phyloP scores from a whole-genome alignment of 2,797 vertebrate genomes.

The Diplodus sargus region DNA sequence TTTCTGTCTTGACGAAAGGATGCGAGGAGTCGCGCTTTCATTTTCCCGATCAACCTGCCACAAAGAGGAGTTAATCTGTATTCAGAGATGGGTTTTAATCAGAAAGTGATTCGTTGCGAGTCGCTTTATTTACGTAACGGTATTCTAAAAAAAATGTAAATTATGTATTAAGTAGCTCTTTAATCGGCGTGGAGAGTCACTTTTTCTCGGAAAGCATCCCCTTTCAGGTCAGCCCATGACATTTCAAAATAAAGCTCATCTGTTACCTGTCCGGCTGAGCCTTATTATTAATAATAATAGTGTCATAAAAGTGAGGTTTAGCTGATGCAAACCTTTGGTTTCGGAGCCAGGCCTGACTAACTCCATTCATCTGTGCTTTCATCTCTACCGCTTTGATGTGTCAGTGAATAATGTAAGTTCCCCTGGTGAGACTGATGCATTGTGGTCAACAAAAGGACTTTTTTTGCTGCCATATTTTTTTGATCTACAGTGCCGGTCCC shows the following conservation, averaged over 20 bases:
- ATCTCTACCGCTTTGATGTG: constrained; percentile 36
- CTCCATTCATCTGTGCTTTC: constrained; percentile 19
- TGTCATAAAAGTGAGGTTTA: constrained; percentile 11
- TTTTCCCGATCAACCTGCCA: background rate
- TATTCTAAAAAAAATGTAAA: background rate
- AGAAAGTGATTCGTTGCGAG: no score
- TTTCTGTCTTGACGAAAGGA: background rate
- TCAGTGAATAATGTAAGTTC: constrained; percentile 19
- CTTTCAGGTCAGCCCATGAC: background rate
- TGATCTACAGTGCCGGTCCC: no score
- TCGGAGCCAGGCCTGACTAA: background rate
- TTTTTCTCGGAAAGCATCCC: background rate
- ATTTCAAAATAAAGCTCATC: background rate
- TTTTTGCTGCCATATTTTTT: constrained; percentile 1
- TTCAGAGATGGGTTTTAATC: background rate
- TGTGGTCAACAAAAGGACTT: constrained; percentile 14
- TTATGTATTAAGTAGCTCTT: background rate
- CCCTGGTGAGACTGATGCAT: constrained; percentile 2
- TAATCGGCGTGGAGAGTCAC: background rate
- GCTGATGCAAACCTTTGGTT: constrained; percentile 7
- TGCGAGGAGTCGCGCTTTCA: background rate
- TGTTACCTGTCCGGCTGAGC: background rate
- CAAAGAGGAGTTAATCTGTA: background rate
- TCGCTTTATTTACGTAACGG: background rate
- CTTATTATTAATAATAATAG: constrained; percentile 1